These are phyloP conservation scores for Gonioctena quinquepunctata DNA, from an alignment of 1,140 invertebrate species.

Conservation along the genomic window DNA sequence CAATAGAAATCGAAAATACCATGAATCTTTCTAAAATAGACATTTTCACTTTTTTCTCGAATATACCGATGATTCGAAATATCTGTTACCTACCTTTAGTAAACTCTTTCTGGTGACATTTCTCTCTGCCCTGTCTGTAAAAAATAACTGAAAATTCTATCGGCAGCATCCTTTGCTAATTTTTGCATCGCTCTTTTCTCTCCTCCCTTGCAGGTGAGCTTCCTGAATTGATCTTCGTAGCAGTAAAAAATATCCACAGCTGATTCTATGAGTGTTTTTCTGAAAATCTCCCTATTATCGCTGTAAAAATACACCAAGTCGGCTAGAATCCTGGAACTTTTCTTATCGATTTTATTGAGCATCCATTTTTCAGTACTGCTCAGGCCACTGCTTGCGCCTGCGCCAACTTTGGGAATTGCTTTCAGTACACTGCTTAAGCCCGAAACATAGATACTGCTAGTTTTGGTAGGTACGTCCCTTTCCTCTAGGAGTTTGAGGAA, in stretches of 20 bases:
- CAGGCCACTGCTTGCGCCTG: background rate
- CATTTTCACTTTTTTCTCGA: too few species aligned
- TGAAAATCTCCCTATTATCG: slow-evolving; percentile 14
- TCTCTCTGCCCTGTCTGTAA: background rate
- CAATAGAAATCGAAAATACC: too few species aligned
- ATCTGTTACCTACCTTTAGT: slow-evolving; percentile 6
- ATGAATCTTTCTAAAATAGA: too few species aligned
- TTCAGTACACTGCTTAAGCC: slow-evolving; percentile 1
- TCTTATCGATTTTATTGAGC: slow-evolving; percentile 22
- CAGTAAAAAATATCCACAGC: slow-evolving; percentile 20
- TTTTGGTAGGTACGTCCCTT: slow-evolving; percentile 2
- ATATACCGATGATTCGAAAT: too few species aligned
- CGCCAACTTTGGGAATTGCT: slow-evolving; percentile 11
- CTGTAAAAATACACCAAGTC: slow-evolving; percentile 27
- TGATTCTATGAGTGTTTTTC: slow-evolving; percentile 12
- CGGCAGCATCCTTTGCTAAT: slow-evolving; percentile 25
- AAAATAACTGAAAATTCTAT: slow-evolving; percentile 24
- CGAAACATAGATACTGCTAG: slow-evolving; percentile 2
- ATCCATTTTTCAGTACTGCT: slow-evolving; percentile 9
- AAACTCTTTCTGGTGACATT: slow-evolving; percentile 8
- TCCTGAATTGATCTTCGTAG: slow-evolving; percentile 24
- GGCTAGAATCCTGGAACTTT: slow-evolving; percentile 8
- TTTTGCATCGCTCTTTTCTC: slow-evolving; percentile 27
- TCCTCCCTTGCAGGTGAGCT: slow-evolving; percentile 23
- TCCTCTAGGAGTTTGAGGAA: slow-evolving; percentile 11